Base-by-base conservation (phyloP, 2,888 invertebrate genomes). In the Mellilla xanthometata region DNA sequence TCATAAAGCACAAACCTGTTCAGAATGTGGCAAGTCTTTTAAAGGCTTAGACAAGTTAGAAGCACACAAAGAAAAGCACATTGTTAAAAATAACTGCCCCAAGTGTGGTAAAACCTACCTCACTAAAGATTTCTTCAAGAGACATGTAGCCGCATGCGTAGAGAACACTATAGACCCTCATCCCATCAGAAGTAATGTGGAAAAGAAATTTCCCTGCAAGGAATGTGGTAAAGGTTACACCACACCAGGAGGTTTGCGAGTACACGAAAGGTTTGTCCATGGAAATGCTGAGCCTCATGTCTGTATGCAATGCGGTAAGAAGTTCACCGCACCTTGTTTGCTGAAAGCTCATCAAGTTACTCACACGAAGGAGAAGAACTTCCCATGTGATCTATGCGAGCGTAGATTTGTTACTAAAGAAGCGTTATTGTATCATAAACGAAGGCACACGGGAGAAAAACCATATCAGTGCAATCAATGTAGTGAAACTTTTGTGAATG, bases 291-390 rank as follows among this genome's bases (percentile, higher is more conserved):
- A 80, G 22, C 81, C 78, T 2, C 87, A 88, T 51, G 54, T 76
- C 2, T 88, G 87, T 49, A 60, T 74, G 8, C 65, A 68, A 29
- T 88, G 87, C 51, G 75, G 79, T 1, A 88, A 87, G 48, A 67
- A 78, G 28, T 88, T 88, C 31, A 85, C 85, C n/a, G 87, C 87
- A 26, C 86, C 85, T 0, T 87, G 87, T 49, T 84, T 81, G 45
- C 61, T 87, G 8, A 82, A 76, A 57, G 71, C 68, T 1, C 87
- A 87, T 34, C 78, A 84, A 76, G 60, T 89, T 1, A 88, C 75
- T 23, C 88, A 89, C 38, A 87, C 89, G 0, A 79, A 82, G 1
- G 86, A 82, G 39, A 86, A 76, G 51, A 87, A 86, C 24, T 88
- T 82, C 39, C 68, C 76, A 44, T 89, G 89, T 61, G 66, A 74